Evolutionary conservation across 2,113 vertebrate species (phyloP).

Genomic region (Ailurus styani): DNA sequence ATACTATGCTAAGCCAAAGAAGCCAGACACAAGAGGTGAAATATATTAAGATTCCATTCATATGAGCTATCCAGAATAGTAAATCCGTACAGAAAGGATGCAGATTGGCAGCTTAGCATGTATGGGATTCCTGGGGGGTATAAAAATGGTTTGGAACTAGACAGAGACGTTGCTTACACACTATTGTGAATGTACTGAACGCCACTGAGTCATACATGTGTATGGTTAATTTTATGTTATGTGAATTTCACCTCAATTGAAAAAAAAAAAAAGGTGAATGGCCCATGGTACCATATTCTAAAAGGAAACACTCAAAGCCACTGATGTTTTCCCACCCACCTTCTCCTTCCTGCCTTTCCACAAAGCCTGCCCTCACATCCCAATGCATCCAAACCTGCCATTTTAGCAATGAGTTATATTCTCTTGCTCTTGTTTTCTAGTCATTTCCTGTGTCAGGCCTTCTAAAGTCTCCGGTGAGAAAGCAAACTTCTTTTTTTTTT

Average conservation of each 20-base stretch:
- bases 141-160: not conserved
- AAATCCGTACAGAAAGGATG: slow-evolving; percentile 18
- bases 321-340: not conserved
- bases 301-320: slow-evolving; percentile 15
- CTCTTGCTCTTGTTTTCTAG: not conserved
- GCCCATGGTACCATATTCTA: not conserved
- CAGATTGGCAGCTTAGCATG: not conserved
- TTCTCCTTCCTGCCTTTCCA: not conserved
- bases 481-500: slow-evolving; percentile 16
- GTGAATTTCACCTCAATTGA: not conserved
- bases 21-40: not conserved
- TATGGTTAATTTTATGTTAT: not conserved
- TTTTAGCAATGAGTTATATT: not conserved
- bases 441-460: not conserved
- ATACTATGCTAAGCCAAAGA: slow-evolving; percentile 24
- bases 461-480: not conserved
- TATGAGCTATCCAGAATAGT: not conserved
- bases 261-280: not conserved
- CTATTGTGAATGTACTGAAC: not conserved
- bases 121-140: not conserved
- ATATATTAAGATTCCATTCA: not conserved
- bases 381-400: not conserved
- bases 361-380: not conserved
- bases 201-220: not conserved
- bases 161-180: not conserved